Percentiles rank a stretch among this genome's conserved stretches.
Conservation (phyloP, 2,113 vertebrate species). For the Upupa epops region DNA sequence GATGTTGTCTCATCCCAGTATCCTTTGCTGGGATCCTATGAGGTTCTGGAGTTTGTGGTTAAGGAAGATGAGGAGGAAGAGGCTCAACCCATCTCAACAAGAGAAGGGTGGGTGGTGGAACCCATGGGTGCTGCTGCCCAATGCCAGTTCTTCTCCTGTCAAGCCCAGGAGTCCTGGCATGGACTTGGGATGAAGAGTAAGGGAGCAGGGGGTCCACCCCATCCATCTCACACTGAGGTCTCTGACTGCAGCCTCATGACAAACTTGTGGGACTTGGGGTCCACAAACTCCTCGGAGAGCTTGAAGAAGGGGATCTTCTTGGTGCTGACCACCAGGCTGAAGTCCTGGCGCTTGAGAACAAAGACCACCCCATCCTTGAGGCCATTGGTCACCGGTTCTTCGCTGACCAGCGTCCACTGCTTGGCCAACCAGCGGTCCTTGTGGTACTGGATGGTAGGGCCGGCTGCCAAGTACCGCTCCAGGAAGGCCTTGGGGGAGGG, state of each 20-base stretch:
- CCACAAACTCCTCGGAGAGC: constrained; percentile 92
- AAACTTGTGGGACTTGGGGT: constrained; percentile 97
- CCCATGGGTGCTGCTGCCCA: background rate
- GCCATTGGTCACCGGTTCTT: constrained; percentile 90
- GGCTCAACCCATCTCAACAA: background rate
- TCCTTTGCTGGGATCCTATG: background rate
- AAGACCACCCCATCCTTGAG: constrained; percentile 90
- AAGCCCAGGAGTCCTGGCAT: background rate
- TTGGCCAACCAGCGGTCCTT: constrained; percentile 89
- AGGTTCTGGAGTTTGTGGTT: background rate
- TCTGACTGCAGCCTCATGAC: constrained; percentile 95
- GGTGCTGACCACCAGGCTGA: constrained; percentile 90
- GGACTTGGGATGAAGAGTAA: background rate
- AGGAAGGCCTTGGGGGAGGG: constrained; percentile 87
- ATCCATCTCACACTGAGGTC: constrained; percentile 85
- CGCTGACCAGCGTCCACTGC: constrained; percentile 95
- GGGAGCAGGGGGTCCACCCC: background rate
- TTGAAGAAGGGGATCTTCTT: constrained; percentile 92
- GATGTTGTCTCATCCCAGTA: background rate
- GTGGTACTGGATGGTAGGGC: constrained; percentile 95
- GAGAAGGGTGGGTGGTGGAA: background rate
- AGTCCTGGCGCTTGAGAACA: constrained; percentile 89
- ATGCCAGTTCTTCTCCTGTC: background rate
- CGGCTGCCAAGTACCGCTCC: constrained; percentile 88
- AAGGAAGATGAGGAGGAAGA: background rate